Evolutionary conservation across 2,113 vertebrate genomes (phyloP).

Genomic region (Martes martes): DNA sequence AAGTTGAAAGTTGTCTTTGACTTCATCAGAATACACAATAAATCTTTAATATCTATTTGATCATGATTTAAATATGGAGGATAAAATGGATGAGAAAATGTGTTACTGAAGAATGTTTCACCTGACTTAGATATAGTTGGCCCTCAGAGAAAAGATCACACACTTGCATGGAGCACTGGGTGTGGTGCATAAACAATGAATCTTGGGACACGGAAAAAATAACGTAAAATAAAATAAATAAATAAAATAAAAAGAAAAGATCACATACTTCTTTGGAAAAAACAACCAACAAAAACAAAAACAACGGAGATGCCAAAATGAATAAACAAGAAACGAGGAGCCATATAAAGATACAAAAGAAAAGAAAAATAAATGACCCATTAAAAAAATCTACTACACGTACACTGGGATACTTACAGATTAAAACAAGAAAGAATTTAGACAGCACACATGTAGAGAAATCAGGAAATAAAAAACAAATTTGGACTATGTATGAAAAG

Average conservation of each 20-base stretch:
- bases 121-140: background rate
- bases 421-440: background rate
- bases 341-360: background rate
- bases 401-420: background rate
- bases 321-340: constrained; percentile 20
- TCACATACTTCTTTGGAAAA: background rate
- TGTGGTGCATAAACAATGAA: too few species aligned
- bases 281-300: background rate
- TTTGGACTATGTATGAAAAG: background rate
- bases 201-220: too few species aligned
- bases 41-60: background rate
- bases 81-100: background rate
- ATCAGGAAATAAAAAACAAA: background rate
- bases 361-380: background rate
- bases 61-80: background rate
- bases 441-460: background rate
- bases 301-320: background rate
- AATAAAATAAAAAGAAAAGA: background rate
- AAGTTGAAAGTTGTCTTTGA: background rate
- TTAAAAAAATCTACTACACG: background rate
- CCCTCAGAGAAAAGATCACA: background rate
- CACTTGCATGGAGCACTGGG: background rate
- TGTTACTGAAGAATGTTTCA: background rate
- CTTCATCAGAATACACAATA: background rate
- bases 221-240: too few species aligned